Evolutionary conservation across 2,113 vertebrate species (phyloP).

Genomic region (Microcebus ravelobensis): DNA sequence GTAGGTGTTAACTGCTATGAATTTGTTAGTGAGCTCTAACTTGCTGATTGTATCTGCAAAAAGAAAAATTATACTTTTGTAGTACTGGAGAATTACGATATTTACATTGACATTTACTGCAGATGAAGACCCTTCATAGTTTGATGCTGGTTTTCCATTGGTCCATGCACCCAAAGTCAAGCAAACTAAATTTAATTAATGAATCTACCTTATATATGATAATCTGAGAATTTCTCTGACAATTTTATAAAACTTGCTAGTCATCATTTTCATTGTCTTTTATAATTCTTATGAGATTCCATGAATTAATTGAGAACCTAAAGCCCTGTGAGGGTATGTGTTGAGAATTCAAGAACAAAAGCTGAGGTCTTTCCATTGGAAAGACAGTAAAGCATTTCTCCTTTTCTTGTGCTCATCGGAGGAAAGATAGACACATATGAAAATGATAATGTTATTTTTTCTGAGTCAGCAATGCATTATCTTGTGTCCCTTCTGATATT

Average conservation of each 20-base stretch:
- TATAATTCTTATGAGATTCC: not conserved
- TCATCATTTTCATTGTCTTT: not conserved
- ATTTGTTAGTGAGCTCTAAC: not conserved
- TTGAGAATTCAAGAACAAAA: not conserved
- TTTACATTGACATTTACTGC: not conserved
- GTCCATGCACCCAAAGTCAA: not conserved
- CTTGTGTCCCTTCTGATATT: not conserved
- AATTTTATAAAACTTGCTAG: not conserved
- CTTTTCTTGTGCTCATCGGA: too few species aligned
- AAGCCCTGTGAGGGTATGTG: accelerated
- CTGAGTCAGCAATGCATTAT: not conserved
- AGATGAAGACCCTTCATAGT: not conserved
- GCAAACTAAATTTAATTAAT: not conserved
- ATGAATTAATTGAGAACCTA: not conserved
- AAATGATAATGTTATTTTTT: not conserved
- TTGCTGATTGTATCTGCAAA: slow-evolving; percentile 64
- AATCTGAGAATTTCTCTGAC: not conserved
- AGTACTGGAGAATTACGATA: not conserved
- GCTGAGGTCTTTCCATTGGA: not conserved
- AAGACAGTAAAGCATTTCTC: not conserved
- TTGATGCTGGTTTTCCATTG: not conserved
- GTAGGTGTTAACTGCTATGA: not conserved
- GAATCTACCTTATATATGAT: not conserved
- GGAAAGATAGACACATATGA: accelerated
- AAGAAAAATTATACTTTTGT: not conserved